Evolutionary conservation across 2,797 vertebrate species (phyloP), one percentile per base, ranked within the genome.

Genomic region (Megaceryle alcyon): DNA sequence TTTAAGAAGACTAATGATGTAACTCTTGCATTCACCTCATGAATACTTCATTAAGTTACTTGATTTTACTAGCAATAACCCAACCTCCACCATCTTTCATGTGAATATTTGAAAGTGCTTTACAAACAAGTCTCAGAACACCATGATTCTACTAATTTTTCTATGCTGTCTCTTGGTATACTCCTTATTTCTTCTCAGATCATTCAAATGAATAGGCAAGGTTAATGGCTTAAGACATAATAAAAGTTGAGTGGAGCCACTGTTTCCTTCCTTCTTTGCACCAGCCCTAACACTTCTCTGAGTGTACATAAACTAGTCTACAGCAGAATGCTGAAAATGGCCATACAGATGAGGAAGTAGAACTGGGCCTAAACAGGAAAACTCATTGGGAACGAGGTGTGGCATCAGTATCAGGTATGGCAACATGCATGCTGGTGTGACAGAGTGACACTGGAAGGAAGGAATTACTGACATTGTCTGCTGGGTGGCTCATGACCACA

Each of bases 31-130:
- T 76, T 90, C 73, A 63, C 63, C 31, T 79, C 78, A 82, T 57
- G 89, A 76, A 84, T 63, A n/a, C 71, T 80, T 90, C 86, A 90
- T 15, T 59, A 79, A 82, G 28, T 73, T 76, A 60, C 35, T 84
- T 1, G 4, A 59, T 73, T 94, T 93, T 86, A 72, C 35, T 77
- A 90, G 70, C 71, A 57, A 56, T 63, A 92, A 90, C 9, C 19
- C 19, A 54, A 31, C 13, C 31, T 39, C 46, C 43, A 53, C 33
- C 0, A 1, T 46, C 56, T 91, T 83, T 68, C 53, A 87, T 65
- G 3, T 86, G 49, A 83, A 21, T 68, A 83, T 75, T 39, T 89
- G 60, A 59, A 91, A 89, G 33, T 39, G 18, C 46, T 88, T 90
- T 61, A 64, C 8, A 21, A 89, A 64, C 14, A 84, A 86, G 41